Evolutionary conservation across 2,888 invertebrate species (phyloP).

Genomic region (Apodemia hepburni): DNA sequence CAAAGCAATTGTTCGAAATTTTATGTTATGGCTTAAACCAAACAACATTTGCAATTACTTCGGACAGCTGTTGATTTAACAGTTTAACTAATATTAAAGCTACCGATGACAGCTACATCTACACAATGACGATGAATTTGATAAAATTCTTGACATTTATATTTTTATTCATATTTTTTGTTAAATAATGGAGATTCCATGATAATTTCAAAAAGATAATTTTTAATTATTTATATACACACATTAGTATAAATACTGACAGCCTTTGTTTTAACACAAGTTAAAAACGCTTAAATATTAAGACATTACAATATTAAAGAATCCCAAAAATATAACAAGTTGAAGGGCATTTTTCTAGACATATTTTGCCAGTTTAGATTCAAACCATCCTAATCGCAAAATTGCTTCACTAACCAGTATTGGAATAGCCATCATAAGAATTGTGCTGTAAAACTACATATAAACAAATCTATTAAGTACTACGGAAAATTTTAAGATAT

Average conservation of each 20-base stretch:
- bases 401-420: conserved; percentile 2
- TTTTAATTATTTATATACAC: neutral
- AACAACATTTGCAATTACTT: too few species aligned
- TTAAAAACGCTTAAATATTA: conserved; percentile 1
- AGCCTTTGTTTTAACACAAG: neutral
- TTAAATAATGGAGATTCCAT: too few species aligned
- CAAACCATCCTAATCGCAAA: neutral
- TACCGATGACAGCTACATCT: too few species aligned
- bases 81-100: too few species aligned
- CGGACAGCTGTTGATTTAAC: too few species aligned
- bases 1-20: too few species aligned
- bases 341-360: neutral
- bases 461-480: neutral
- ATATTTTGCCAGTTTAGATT: neutral
- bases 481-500: neutral
- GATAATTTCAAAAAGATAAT: neutral
- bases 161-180: too few species aligned
- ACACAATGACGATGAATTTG: too few species aligned
- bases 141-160: too few species aligned
- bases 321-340: neutral
- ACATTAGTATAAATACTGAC: neutral
- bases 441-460: neutral
- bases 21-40: too few species aligned
- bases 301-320: neutral
- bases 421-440: neutral